Conservation (phyloP, 2,113 vertebrate genomes). For the Oreotrochilus melanogaster region DNA sequence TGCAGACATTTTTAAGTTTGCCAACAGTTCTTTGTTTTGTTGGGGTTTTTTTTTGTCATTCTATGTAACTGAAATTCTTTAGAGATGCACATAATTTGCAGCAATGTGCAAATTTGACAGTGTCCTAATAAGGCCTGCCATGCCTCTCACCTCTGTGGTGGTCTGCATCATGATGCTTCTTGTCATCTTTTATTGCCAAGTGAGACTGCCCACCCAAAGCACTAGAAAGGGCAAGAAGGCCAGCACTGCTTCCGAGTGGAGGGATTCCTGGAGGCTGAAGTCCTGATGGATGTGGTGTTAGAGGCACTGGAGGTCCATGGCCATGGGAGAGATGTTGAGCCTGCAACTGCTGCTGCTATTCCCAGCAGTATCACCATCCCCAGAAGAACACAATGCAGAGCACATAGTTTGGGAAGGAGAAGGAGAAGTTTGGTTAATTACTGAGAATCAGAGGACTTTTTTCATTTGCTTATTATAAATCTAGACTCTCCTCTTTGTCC, state of each 20-base stretch:
- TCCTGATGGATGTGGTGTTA: slow-evolving; percentile 93
- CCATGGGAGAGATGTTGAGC: slow-evolving; percentile 92
- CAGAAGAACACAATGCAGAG: neutral
- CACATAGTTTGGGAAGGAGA: slow-evolving; percentile 20
- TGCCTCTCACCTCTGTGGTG: slow-evolving; percentile 95
- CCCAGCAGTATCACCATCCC: slow-evolving; percentile 11
- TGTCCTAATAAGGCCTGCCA: slow-evolving; percentile 84
- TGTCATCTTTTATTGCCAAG: slow-evolving; percentile 93
- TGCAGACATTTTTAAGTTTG: slow-evolving; percentile 63
- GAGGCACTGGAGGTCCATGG: slow-evolving; percentile 92
- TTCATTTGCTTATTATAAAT: neutral
- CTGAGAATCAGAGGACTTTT: neutral
- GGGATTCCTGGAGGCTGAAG: slow-evolving; percentile 90
- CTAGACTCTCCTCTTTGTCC: neutral
- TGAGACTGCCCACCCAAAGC: slow-evolving; percentile 91
- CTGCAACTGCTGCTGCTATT: slow-evolving; percentile 87
- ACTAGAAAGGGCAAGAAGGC: slow-evolving; percentile 93
- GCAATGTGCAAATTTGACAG: slow-evolving; percentile 53
- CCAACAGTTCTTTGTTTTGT: slow-evolving; percentile 44
- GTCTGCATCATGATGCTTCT: slow-evolving; percentile 92
- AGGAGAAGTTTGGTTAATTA: slow-evolving; percentile 49
- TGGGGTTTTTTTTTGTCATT: neutral
- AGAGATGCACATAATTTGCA: slow-evolving; percentile 69
- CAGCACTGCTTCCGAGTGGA: slow-evolving; percentile 90
- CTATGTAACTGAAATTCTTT: slow-evolving; percentile 69